Evolutionary conservation across 2,888 invertebrate genomes (phyloP).

Genomic region (Bedellia somnulentella): DNA sequence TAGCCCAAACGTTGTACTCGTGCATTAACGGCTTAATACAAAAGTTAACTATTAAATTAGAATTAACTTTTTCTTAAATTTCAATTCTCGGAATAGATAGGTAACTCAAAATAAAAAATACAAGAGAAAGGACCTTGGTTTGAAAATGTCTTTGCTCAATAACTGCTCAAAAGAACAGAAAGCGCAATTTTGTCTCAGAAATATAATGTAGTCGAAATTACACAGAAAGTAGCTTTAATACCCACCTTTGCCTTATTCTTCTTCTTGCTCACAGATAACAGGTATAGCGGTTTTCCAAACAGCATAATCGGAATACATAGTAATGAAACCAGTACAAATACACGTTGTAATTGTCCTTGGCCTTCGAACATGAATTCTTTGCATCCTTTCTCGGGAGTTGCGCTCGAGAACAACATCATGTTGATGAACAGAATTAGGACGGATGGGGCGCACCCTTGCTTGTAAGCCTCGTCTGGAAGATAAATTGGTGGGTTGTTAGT

Average conservation of each 20-base stretch:
- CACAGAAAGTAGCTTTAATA: no score
- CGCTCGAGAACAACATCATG: constrained; percentile 89
- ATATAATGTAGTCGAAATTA: no score
- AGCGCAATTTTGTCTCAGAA: no score
- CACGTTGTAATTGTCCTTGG: constrained; percentile 72
- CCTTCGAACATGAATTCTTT: constrained; percentile 68
- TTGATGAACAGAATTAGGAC: constrained; percentile 97
- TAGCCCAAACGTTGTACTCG: no score
- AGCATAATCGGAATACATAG: constrained; percentile 94
- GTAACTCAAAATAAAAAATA: no score
- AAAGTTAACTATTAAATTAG: no score
- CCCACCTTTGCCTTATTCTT: constrained; percentile 29
- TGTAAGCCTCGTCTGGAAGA: constrained; percentile 30
- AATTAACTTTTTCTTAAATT: no score
- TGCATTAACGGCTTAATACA: no score
- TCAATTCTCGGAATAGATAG: no score
- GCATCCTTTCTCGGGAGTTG: constrained; percentile 42
- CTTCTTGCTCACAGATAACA: constrained; percentile 53
- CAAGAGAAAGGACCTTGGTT: no score
- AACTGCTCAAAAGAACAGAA: no score
- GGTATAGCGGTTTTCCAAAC: constrained; percentile 83
- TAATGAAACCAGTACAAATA: constrained; percentile 77
- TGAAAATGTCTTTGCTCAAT: no score
- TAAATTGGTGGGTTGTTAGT: constrained; percentile 4
- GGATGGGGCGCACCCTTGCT: constrained; percentile 82